Percentiles rank a stretch among this genome's conserved stretches.
Conservation (phyloP, 2,113 vertebrate species). For the Pseudopipra pipra region DNA sequence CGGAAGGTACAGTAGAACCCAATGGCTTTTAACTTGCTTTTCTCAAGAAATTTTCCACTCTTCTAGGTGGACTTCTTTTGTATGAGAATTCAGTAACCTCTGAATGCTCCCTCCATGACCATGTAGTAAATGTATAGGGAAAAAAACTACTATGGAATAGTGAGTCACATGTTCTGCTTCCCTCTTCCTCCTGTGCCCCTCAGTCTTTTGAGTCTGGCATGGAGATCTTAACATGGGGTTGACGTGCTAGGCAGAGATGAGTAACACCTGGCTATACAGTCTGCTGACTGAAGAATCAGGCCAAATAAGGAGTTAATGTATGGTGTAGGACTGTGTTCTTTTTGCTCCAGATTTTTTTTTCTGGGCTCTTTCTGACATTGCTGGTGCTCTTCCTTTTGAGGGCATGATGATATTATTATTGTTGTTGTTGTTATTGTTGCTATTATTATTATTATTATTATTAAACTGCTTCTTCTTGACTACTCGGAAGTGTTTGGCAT, state of each 20-base stretch:
- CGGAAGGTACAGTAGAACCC: slow-evolving; percentile 84
- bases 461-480: background rate
- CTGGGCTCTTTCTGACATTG: background rate
- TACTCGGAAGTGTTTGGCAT: background rate
- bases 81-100: background rate
- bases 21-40: background rate
- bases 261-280: background rate
- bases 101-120: background rate
- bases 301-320: background rate
- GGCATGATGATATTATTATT: background rate
- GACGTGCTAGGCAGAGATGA: background rate
- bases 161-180: background rate
- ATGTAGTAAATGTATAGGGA: background rate
- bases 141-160: background rate
- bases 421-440: background rate
- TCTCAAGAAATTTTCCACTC: slow-evolving; percentile 21
- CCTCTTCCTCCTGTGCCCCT: background rate
- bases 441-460: background rate
- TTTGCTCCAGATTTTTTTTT: background rate
- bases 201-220: background rate
- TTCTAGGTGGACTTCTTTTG: slow-evolving; percentile 32
- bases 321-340: background rate
- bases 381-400: background rate
- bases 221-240: background rate
- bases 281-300: background rate